phyloP scores from a whole-genome alignment of 2,797 vertebrate genomes.

The Phylloscopus collybita region DNA sequence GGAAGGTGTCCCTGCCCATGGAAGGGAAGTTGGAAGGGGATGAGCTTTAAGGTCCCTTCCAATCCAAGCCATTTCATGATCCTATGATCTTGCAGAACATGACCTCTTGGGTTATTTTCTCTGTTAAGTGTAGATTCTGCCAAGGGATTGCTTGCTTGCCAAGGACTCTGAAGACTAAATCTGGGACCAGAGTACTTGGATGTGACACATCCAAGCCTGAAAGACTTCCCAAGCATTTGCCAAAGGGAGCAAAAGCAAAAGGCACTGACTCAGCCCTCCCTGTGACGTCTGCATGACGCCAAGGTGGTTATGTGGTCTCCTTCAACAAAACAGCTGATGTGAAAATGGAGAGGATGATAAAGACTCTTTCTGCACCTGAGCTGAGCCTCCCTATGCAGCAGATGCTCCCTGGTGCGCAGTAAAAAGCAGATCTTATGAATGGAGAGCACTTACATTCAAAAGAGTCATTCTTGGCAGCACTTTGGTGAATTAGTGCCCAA shows the following conservation, averaged over 20 bases:
- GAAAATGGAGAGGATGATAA: not conserved
- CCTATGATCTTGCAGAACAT: not conserved
- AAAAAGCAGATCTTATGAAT: not conserved
- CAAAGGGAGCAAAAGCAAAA: not conserved
- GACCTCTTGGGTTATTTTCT: not conserved
- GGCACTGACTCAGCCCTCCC: not conserved
- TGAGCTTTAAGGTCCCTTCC: not conserved
- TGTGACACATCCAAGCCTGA: not conserved
- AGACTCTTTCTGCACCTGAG: not conserved
- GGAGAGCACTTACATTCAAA: not conserved
- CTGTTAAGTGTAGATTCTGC: not conserved
- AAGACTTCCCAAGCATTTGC: not conserved
- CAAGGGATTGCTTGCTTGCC: fast-evolving
- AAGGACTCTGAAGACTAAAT: not conserved
- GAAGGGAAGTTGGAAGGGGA: not conserved
- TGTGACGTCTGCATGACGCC: not conserved
- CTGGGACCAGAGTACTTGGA: not conserved
- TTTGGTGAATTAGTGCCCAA: not conserved
- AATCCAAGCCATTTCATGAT: not conserved
- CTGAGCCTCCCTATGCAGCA: fast-evolving
- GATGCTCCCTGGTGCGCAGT: not conserved
- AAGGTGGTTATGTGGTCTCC: not conserved
- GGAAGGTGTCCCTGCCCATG: not conserved
- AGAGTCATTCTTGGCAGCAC: not conserved
- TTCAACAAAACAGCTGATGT: not conserved